A percentile compares a stretch with the other conserved stretches of the same genome.
These are phyloP conservation scores for Nanger granti DNA, from an alignment of 2,113 vertebrate species.

Conservation along the genomic window DNA sequence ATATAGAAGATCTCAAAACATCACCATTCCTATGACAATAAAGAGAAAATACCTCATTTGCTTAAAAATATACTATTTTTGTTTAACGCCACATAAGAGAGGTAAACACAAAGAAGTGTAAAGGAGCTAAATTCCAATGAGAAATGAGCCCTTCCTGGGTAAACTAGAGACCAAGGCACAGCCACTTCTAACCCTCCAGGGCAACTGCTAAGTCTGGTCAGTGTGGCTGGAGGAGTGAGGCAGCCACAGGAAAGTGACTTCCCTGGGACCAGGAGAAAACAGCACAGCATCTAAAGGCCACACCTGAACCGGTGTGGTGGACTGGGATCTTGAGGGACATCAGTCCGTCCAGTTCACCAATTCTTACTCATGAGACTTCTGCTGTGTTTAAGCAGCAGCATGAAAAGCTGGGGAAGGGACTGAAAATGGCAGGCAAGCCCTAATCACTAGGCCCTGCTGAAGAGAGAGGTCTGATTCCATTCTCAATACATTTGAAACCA, in stretches of 20 bases:
- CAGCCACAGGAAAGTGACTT: background rate
- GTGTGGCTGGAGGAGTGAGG: background rate
- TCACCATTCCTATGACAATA: background rate
- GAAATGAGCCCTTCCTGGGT: background rate
- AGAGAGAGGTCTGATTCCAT: background rate
- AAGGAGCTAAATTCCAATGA: background rate
- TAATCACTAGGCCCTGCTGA: background rate
- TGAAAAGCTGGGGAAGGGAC: background rate
- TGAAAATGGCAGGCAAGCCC: background rate
- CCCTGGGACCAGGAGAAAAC: background rate
- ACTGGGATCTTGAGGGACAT: background rate
- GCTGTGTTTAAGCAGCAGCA: background rate
- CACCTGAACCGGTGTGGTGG: background rate
- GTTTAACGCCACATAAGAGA: background rate
- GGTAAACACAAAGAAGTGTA: background rate
- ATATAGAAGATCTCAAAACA: background rate
- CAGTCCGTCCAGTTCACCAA: background rate
- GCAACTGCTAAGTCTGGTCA: background rate
- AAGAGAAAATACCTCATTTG: background rate
- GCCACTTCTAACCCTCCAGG: background rate
- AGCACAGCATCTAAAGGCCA: background rate
- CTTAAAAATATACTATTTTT: background rate
- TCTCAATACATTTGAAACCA: background rate
- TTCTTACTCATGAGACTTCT: background rate
- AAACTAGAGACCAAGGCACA: background rate